These are phyloP conservation scores for Fregetta grallaria DNA, from an alignment of 2,113 vertebrate species.

Conservation along the genomic window DNA sequence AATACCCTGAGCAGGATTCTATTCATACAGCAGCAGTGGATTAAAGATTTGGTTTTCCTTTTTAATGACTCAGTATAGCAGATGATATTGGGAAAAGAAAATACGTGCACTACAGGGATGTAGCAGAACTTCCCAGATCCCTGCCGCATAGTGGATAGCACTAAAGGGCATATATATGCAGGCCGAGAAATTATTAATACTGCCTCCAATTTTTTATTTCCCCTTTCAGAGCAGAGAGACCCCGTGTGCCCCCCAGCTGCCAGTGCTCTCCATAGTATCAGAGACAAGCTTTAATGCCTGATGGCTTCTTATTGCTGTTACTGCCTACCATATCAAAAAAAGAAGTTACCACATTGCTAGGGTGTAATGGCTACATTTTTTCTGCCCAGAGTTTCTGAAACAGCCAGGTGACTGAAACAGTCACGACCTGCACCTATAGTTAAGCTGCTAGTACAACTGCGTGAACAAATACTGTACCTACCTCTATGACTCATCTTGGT, in stretches of 20 bases:
- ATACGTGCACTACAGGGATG: background rate
- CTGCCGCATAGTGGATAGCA: background rate
- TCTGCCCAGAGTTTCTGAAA: background rate
- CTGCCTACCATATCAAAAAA: background rate
- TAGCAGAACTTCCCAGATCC: background rate
- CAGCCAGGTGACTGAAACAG: background rate
- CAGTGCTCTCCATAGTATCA: background rate
- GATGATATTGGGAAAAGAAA: constrained; percentile 34
- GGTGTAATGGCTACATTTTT: background rate
- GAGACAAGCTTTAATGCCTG: background rate
- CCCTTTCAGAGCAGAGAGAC: background rate
- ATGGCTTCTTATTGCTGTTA: background rate
- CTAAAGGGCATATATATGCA: background rate
- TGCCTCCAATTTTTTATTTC: background rate
- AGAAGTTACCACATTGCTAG: background rate
- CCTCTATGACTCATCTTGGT: background rate
- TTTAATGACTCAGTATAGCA: constrained; percentile 24
- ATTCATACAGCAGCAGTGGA: constrained; percentile 1
- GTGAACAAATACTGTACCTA: background rate
- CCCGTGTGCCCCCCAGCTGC: background rate
- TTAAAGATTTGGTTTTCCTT: constrained; percentile 38
- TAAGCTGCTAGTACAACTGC: background rate
- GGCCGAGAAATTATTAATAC: constrained; percentile 30
- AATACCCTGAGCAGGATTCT: constrained; percentile 1
- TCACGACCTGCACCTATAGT: background rate